These are phyloP conservation scores for Darevskia mixta DNA, from an alignment of 2,797 vertebrate genomes.

Conservation along the genomic window DNA sequence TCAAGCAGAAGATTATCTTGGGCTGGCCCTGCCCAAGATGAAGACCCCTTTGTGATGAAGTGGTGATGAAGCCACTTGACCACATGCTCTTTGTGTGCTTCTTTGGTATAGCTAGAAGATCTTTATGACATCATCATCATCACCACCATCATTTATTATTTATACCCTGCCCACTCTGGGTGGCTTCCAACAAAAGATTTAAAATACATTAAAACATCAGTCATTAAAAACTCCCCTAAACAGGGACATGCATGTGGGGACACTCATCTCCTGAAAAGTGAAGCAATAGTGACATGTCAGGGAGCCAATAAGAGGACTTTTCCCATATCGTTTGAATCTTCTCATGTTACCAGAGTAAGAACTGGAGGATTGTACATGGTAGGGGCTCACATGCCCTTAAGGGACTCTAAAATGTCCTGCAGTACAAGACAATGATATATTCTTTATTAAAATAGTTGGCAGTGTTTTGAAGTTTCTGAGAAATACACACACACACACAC, in stretches of 20 bases:
- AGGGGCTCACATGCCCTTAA: neutral
- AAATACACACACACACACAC: neutral
- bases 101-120: too few relatives aligned
- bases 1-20: too few relatives aligned
- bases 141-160: too few relatives aligned
- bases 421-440: neutral
- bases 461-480: slow-evolving; percentile 26
- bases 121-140: too few relatives aligned
- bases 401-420: neutral
- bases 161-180: too few relatives aligned
- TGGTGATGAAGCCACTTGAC: neutral
- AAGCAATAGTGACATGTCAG: neutral
- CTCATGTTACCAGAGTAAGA: neutral
- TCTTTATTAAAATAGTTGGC: slow-evolving; percentile 12
- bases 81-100: neutral
- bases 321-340: neutral
- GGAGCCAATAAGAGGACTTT: neutral
- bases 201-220: too few relatives aligned
- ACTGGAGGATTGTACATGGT: neutral
- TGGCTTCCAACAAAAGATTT: too few relatives aligned
- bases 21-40: too few relatives aligned
- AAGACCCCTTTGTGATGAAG: neutral
- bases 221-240: too few relatives aligned
- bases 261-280: neutral
- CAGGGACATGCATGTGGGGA: too few relatives aligned